These are phyloP conservation scores for Sesamia inferens DNA, from an alignment of 2,888 invertebrate genomes.

Conservation along the genomic window DNA sequence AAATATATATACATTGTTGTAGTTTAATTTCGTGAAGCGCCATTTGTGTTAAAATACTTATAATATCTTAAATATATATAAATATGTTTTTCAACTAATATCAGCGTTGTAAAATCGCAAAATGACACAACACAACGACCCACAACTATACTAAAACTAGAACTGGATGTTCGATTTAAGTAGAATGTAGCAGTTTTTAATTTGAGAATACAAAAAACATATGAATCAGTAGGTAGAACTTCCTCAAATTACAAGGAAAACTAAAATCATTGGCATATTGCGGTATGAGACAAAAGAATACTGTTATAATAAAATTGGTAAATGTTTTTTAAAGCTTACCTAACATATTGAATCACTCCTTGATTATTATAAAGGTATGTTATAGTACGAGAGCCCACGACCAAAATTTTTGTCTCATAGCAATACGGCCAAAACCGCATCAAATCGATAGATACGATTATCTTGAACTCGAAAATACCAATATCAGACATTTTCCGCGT, in stretches of 20 bases:
- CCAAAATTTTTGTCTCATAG: too few relatives aligned
- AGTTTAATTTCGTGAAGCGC: constrained; percentile 23
- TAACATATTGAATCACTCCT: background rate
- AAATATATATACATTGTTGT: background rate
- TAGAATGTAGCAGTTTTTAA: background rate
- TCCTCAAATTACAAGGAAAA: background rate
- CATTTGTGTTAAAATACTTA: background rate
- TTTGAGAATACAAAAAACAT: constrained; percentile 1
- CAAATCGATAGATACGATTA: too few relatives aligned
- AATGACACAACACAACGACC: background rate
- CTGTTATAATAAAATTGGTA: background rate
- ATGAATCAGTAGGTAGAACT: constrained; percentile 6
- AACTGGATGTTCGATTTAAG: background rate
- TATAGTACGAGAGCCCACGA: too few relatives aligned
- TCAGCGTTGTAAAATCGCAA: background rate
- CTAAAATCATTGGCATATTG: background rate
- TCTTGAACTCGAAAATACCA: too few relatives aligned
- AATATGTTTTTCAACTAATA: background rate
- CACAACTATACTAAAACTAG: background rate
- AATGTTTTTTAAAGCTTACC: background rate
- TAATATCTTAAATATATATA: too few relatives aligned
- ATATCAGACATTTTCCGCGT: too few relatives aligned
- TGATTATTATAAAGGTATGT: too few relatives aligned
- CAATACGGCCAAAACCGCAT: too few relatives aligned
- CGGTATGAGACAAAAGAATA: background rate